A percentile compares a stretch with the other conserved stretches of the same genome.
phyloP scores from a whole-genome alignment of 2,113 vertebrate species.

The Pteruthius melanotis region DNA sequence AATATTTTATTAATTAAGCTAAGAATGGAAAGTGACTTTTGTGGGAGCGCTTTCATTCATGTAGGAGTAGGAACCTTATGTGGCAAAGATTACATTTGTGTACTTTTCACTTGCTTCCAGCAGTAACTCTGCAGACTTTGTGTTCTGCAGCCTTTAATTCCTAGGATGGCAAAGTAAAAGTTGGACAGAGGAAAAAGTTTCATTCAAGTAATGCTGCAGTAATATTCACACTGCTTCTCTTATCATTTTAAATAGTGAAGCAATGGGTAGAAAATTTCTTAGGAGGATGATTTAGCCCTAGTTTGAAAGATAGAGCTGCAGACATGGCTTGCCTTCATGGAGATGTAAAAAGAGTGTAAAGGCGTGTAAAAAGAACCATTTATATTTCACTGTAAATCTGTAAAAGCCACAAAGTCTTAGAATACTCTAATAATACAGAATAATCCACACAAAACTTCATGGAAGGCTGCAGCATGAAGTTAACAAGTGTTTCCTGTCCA shows the following conservation, averaged over 20 bases:
- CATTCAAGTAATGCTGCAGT: not conserved
- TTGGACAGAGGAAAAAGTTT: not conserved
- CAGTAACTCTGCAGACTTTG: not conserved
- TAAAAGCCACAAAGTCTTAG: not conserved
- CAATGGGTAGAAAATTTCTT: not conserved
- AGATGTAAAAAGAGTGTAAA: no score
- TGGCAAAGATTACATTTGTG: not conserved
- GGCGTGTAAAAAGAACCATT: not conserved
- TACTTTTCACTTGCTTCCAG: not conserved
- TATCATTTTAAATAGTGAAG: not conserved
- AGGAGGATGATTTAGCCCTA: not conserved
- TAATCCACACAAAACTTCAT: not conserved
- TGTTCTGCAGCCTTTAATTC: not conserved
- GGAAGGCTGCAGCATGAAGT: not conserved
- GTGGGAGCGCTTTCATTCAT: not conserved
- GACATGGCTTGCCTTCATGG: not conserved
- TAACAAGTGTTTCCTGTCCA: not conserved
- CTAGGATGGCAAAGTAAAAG: not conserved
- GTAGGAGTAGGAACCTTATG: not conserved
- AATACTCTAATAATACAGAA: not conserved
- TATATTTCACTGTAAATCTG: not conserved
- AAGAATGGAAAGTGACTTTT: not conserved
- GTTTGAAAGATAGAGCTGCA: not conserved
- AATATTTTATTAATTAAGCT: not conserved
- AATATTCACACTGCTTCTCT: not conserved